Base-by-base conservation (phyloP, 2,888 invertebrate genomes). In the Hypolimnas misippus region DNA sequence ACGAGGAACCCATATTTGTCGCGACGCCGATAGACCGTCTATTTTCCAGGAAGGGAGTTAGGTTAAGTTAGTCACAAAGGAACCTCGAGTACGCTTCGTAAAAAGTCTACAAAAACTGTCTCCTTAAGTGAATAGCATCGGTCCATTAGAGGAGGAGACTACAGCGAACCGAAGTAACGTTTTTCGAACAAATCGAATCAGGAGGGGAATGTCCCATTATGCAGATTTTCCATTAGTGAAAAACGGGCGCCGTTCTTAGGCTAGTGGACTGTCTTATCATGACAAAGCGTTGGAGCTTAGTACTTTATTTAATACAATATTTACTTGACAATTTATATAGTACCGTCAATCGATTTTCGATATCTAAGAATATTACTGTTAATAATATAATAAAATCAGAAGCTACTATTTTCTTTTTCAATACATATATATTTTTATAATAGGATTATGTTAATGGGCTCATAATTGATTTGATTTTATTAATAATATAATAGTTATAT, bases 141-240 rank as follows among this genome's bases (percentile, higher is more conserved):
- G 81, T 81, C 83, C 86, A 86, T 88, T 87, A 87, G 54, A 57
- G 78, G n/a, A n/a, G n/a, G n/a, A n/a, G 75, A 78, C 67, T 69
- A 59, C 62, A 70, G 69, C 68, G 73, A 70, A 72, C 75, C 74
- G 75, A 71, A 76, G 76, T 79, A 83, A 83, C 82, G 81, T 82
- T 80, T 80, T 82, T 76, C 72, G 74, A 79, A 81, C 80, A 85
- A 89, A 90, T 89, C 87, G 85, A 89, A 89, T 89, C 84, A 84
- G 74, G 73, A 71, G 70, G 76, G 79, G 76, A 81, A 78, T 75
- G 77, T 79, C 76, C 87, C 86, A 87, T 89, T 89, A 88, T 89
- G 88, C 80, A 88, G 86, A 89, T 88, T 87, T 89, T 85, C 86
- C 86, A 85, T 89, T 89, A 87, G 78, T 81, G 81, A 84, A 87